These are phyloP conservation scores for Spisula subtruncata DNA, from an alignment of 2,888 invertebrate genomes.

Conservation along the genomic window DNA sequence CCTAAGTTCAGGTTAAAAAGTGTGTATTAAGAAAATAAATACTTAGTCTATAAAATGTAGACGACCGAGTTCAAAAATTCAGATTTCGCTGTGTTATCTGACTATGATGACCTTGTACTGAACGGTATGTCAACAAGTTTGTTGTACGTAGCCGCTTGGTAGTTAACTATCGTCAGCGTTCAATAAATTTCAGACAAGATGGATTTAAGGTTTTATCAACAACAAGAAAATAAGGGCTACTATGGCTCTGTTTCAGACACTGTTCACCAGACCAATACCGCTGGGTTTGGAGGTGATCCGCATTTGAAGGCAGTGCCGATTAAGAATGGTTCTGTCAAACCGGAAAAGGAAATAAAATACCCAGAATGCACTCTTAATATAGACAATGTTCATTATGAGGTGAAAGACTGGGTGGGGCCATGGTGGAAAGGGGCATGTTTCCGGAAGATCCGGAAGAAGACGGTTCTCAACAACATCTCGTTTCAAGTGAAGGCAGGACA, in stretches of 20 bases:
- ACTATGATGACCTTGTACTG: background rate
- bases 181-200: background rate
- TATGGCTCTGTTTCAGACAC: conserved; percentile 11
- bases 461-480: conserved; percentile 74
- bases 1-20: background rate
- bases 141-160: background rate
- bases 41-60: background rate
- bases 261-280: background rate
- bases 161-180: background rate
- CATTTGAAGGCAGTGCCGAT: background rate
- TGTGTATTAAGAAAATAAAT: background rate
- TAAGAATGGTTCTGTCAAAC: background rate
- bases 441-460: conserved; percentile 62
- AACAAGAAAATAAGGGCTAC: background rate
- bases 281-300: no score
- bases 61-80: background rate
- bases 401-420: conserved; percentile 72
- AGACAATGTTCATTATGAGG: conserved; percentile 63
- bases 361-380: conserved; percentile 54
- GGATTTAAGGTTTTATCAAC: background rate
- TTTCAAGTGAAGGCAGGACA: conserved; percentile 75
- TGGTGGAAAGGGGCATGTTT: conserved; percentile 81
- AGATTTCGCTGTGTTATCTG: background rate
- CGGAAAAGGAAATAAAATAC: background rate
- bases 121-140: background rate